Evolutionary conservation across 2,888 invertebrate species (phyloP), one percentile per base, ranked within the genome.

Genomic region (Microplitis manilae): DNA sequence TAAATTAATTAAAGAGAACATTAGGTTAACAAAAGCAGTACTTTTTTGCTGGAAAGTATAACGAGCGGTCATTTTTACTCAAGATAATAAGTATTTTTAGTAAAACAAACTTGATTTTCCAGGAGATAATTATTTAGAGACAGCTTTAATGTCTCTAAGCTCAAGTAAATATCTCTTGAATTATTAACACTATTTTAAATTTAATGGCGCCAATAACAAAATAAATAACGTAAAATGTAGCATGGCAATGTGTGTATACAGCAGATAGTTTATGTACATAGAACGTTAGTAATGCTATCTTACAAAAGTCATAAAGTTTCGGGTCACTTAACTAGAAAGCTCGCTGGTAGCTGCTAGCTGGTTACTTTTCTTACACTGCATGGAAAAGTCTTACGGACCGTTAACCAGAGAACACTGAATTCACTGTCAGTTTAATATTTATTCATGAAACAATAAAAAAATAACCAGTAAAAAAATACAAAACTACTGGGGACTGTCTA

Each of bases 351-450:
- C 67, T 67, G 15, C 38, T 13, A 50, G 50, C 50, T 50, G 50
- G 50, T 50, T 50, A 50, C 50, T 50, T 50, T 20, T 20, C 30
- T 64, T 30, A 64, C 64, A 64, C 64, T 50, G 50, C 50, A 50
- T 50, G 50, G 50, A 64, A 64, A 64, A 67, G 67, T 38, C 39
- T 67, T 39, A 38, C 67, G 67, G 39, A 13, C 67, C 67, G 38
- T 67, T 67, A 67, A 20, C 67, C 39, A 20, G 67, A 13, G 30
- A 9, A 50, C 13, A 67, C 38, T 39, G n/a, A 30, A 39, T 73
- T 78, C 77, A 74, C 77, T 81, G 77, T 76, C 59, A 61, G 41
- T 72, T 62, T 77, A 73, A 73, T 78, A 60, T 73, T 69, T 75
- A 74, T 61, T 73, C 60, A n/a, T 50, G 62, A 65, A 69, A 50